These are phyloP conservation scores for Drosophila monieri DNA, from an alignment of 2,888 invertebrate species.

Conservation along the genomic window DNA sequence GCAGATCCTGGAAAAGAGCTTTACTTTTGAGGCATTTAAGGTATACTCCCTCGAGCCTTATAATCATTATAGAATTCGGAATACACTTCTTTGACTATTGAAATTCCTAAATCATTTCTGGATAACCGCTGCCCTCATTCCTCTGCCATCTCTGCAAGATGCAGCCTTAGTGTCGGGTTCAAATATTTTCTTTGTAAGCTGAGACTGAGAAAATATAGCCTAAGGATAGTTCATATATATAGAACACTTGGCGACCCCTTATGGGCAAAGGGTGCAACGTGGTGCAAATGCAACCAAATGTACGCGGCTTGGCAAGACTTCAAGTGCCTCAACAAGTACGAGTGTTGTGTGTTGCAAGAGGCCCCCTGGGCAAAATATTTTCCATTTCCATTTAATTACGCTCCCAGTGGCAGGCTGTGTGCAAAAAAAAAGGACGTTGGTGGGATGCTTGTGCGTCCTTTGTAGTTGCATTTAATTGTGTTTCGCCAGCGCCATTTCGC, in stretches of 20 bases:
- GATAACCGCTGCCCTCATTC: background rate
- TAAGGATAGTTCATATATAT: constrained; percentile 7
- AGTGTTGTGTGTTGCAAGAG: constrained; percentile 26
- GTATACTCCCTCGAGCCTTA: background rate
- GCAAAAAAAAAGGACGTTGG: constrained; percentile 4
- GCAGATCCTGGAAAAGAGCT: constrained; percentile 14
- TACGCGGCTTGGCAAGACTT: constrained; percentile 39
- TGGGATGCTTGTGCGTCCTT: constrained; percentile 48
- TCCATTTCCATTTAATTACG: constrained; percentile 71
- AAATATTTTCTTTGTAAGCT: background rate
- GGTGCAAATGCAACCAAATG: constrained; percentile 33
- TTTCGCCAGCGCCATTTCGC: constrained; percentile 65
- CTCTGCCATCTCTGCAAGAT: background rate
- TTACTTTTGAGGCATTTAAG: background rate
- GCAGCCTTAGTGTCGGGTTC: background rate
- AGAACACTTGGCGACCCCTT: constrained; percentile 9
- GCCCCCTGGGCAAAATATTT: constrained; percentile 45
- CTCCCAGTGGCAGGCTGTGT: constrained; percentile 34
- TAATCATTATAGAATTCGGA: background rate
- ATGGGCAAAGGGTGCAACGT: constrained; percentile 16
- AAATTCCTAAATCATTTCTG: background rate
- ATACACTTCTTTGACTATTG: background rate
- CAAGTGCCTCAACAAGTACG: constrained; percentile 51
- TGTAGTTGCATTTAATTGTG: constrained; percentile 69
- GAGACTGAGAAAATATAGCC: background rate